Conservation (phyloP, 2,797 vertebrate species). For the Pygocentrus nattereri region DNA sequence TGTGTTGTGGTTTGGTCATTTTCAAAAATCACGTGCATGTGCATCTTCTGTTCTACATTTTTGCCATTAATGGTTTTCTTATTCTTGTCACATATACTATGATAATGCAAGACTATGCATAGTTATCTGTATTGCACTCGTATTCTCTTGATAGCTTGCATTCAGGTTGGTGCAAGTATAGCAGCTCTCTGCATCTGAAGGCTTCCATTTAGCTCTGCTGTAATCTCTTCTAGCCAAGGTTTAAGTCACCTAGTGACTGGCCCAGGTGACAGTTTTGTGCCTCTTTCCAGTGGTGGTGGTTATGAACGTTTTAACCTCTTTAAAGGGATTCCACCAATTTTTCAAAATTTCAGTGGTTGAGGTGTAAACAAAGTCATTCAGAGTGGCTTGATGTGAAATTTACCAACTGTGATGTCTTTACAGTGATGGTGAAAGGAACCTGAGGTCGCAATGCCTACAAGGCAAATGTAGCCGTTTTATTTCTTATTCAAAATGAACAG, state of each 20-base stretch:
- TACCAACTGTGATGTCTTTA: no score
- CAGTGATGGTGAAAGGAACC: no score
- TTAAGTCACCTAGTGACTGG: neutral
- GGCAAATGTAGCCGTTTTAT: no score
- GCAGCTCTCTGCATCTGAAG: neutral
- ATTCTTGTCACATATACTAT: neutral
- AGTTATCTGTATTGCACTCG: neutral
- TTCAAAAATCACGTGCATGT: neutral
- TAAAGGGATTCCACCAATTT: no score
- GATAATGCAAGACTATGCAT: neutral
- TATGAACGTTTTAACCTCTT: slow-evolving; percentile 1
- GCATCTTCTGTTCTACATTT: neutral
- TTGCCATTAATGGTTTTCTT: slow-evolving; percentile 1
- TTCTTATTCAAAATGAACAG: no score
- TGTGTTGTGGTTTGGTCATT: neutral
- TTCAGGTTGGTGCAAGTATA: neutral
- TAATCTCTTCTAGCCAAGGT: neutral
- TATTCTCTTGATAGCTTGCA: neutral
- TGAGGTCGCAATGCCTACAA: no score
- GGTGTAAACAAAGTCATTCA: no score
- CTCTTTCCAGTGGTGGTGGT: neutral
- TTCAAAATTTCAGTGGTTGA: no score
- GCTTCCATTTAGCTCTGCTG: neutral
- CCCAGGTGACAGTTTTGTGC: neutral
- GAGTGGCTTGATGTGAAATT: no score